A percentile compares a stretch with the other conserved stretches of the same genome.
Conservation (phyloP, 2,888 invertebrate genomes). For the Sycophila texana region DNA sequence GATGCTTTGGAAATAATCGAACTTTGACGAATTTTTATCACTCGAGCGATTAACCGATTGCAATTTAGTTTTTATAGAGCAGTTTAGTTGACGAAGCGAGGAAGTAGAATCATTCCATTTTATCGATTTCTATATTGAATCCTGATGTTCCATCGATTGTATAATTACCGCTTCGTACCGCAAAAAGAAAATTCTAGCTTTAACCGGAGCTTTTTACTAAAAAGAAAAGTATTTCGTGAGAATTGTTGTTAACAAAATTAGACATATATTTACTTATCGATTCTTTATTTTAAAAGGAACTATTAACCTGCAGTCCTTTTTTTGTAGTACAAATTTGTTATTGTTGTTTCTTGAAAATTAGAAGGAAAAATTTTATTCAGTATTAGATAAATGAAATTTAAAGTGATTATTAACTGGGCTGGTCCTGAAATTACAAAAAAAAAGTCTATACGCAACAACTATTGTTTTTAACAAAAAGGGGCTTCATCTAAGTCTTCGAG, state of each 20-base stretch:
- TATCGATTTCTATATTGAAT: neutral
- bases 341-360: conserved; percentile 49
- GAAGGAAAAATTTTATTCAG: conserved; percentile 42
- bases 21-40: neutral
- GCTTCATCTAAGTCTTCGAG: conserved; percentile 54
- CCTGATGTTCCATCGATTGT: conserved; percentile 23
- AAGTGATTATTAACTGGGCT: conserved; percentile 49
- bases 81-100: neutral
- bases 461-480: conserved; percentile 45
- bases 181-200: conserved; percentile 18
- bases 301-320: conserved; percentile 41
- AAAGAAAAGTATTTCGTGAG: conserved; percentile 8
- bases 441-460: conserved; percentile 35
- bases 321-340: conserved; percentile 55
- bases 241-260: conserved; percentile 48
- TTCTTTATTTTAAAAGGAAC: conserved; percentile 24
- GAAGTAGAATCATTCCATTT: neutral
- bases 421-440: conserved; percentile 52
- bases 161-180: conserved; percentile 29
- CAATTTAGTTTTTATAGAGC: too few relatives aligned
- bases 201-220: conserved; percentile 29
- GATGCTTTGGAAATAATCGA: neutral
- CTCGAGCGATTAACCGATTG: neutral
- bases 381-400: conserved; percentile 47
- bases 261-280: conserved; percentile 25